A percentile compares a stretch with the other conserved stretches of the same genome.
These are phyloP conservation scores for Azorinus chamasolen DNA, from an alignment of 2,888 invertebrate species.

Conservation along the genomic window DNA sequence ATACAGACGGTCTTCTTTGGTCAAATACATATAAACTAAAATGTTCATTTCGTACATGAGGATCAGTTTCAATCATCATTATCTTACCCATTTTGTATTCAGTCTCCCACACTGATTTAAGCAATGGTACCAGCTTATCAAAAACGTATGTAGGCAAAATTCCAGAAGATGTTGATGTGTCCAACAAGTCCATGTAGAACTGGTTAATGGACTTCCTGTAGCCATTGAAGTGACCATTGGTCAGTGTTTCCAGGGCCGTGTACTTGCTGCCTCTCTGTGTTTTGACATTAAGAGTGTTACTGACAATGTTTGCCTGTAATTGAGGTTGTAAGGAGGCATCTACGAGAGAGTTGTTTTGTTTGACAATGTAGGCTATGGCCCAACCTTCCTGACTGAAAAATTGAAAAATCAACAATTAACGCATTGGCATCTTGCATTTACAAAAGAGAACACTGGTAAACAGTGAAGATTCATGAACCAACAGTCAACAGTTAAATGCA, in stretches of 20 bases:
- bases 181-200: slow-evolving; percentile 29
- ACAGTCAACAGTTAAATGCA: no score
- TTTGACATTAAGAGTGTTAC: slow-evolving; percentile 43
- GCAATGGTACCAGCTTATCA: slow-evolving; percentile 1
- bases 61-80: no score
- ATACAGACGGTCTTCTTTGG: no score
- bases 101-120: slow-evolving; percentile 1
- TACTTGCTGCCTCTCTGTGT: slow-evolving; percentile 51
- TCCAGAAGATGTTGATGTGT: neutral
- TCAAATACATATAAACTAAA: no score
- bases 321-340: slow-evolving; percentile 52
- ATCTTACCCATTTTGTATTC: no score
- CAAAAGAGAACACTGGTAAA: no score
- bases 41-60: no score
- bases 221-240: slow-evolving; percentile 29
- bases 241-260: slow-evolving; percentile 16
- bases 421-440: no score
- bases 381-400: slow-evolving; percentile 35
- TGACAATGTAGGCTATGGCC: slow-evolving; percentile 18
- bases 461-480: no score
- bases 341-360: slow-evolving; percentile 4
- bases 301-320: slow-evolving; percentile 18
- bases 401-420: neutral
- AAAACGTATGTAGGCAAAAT: slow-evolving; percentile 40
- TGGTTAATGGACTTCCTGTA: slow-evolving; percentile 44